These are phyloP conservation scores for Sparus aurata DNA, from an alignment of 2,797 vertebrate species.

Conservation along the genomic window DNA sequence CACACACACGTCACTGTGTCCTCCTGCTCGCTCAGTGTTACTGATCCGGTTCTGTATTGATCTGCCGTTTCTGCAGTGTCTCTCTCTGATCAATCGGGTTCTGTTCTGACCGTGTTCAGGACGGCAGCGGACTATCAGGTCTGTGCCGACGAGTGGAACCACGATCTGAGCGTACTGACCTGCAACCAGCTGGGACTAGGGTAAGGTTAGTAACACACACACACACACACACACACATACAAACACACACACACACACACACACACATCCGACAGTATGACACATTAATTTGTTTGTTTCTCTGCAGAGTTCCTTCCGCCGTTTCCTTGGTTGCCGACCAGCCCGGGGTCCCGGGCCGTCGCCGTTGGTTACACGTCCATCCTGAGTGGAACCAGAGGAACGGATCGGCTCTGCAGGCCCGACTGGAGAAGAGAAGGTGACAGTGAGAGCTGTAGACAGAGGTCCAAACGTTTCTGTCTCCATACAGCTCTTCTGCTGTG, in stretches of 20 bases:
- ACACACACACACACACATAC: conserved; percentile 34
- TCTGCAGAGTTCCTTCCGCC: conserved; percentile 77
- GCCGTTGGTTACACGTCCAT: conserved; percentile 90
- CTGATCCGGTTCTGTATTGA: not conserved
- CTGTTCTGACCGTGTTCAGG: conserved; percentile 87
- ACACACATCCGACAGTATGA: conserved; percentile 6
- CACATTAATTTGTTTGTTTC: not conserved
- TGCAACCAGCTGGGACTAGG: conserved; percentile 96
- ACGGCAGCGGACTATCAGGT: conserved; percentile 89
- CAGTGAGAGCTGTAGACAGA: not conserved
- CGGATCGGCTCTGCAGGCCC: conserved; percentile 87
- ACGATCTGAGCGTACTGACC: conserved; percentile 89
- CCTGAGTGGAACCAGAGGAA: conserved; percentile 87
- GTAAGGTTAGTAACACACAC: conserved; percentile 94
- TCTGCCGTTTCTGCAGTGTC: conserved; percentile 81
- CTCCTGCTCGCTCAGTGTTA: not conserved
- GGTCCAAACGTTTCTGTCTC: too few relatives aligned
- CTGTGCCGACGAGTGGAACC: conserved; percentile 94
- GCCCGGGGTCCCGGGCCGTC: conserved; percentile 72
- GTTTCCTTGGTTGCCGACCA: conserved; percentile 80
- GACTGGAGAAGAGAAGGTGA: conserved; percentile 90
- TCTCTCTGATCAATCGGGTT: conserved; percentile 82
- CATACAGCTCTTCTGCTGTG: too few relatives aligned
- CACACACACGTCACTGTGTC: not conserved
- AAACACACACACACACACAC: conserved; percentile 33